These are phyloP conservation scores for Trisateles emortualis DNA, from an alignment of 2,888 invertebrate genomes.

Conservation along the genomic window DNA sequence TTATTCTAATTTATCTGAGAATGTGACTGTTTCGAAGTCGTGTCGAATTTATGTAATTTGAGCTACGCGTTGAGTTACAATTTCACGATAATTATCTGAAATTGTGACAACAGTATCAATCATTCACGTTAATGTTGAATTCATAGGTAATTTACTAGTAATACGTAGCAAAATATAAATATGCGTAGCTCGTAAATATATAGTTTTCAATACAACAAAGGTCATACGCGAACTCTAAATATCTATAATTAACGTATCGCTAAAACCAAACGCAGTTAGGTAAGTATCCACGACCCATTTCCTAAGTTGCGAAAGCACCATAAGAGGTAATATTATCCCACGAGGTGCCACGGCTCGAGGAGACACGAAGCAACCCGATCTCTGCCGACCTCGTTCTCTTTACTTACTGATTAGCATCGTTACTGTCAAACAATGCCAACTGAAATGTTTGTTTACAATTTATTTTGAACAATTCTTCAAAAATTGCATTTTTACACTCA, in stretches of 20 bases:
- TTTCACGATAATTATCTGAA: not conserved
- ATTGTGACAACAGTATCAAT: not conserved
- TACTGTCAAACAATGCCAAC: constrained; percentile 37
- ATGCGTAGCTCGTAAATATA: not conserved
- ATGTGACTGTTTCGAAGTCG: not conserved
- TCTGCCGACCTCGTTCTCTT: constrained; percentile 56
- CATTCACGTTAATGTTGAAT: not conserved
- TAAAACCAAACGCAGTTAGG: constrained; percentile 42
- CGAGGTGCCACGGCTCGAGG: constrained; percentile 43
- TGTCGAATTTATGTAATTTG: not conserved
- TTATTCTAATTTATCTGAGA: not conserved
- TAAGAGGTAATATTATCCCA: constrained; percentile 58
- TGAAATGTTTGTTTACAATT: constrained; percentile 37
- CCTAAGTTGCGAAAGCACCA: constrained; percentile 56
- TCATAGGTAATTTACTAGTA: not conserved
- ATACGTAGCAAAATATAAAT: not conserved
- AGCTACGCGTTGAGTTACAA: not conserved
- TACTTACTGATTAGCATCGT: constrained; percentile 59
- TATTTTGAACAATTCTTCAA: constrained; percentile 14
- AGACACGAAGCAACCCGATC: constrained; percentile 52
- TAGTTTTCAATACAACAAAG: not conserved
- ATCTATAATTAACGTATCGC: constrained; percentile 32
- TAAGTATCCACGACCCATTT: constrained; percentile 47
- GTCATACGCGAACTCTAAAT: constrained; percentile 9
- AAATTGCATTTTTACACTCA: not conserved